phyloP scores from a whole-genome alignment of 2,113 vertebrate genomes.

The Thinocorus orbignyianus region DNA sequence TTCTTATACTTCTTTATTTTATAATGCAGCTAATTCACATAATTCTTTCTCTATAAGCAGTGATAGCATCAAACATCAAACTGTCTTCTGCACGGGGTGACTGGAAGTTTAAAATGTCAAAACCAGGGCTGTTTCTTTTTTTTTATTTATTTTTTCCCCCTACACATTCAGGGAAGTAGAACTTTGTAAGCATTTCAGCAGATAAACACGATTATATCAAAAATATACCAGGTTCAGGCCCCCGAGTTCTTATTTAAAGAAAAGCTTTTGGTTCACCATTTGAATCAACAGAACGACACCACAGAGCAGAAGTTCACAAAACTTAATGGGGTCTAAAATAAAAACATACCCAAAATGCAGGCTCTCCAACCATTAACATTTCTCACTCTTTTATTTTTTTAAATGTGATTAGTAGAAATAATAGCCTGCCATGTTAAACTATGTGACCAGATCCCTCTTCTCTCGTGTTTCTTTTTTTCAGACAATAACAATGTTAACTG shows the following conservation, averaged over 20 bases:
- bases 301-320: neutral
- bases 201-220: neutral
- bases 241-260: neutral
- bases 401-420: neutral
- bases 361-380: neutral
- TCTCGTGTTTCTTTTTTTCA: neutral
- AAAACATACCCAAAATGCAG: neutral
- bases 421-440: neutral
- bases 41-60: neutral
- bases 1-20: neutral
- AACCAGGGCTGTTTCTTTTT: neutral
- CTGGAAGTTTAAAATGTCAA: neutral
- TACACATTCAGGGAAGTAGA: neutral
- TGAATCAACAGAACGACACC: neutral
- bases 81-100: rapidly evolving
- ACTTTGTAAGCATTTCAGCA: neutral
- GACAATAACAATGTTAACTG: neutral
- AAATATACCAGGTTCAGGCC: neutral
- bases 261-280: neutral
- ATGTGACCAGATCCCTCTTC: neutral
- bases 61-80: neutral
- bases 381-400: neutral
- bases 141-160: no score
- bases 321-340: neutral
- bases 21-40: neutral